These are phyloP conservation scores for Brachypalpus laphriformis DNA, from an alignment of 2,888 invertebrate species.

Conservation along the genomic window DNA sequence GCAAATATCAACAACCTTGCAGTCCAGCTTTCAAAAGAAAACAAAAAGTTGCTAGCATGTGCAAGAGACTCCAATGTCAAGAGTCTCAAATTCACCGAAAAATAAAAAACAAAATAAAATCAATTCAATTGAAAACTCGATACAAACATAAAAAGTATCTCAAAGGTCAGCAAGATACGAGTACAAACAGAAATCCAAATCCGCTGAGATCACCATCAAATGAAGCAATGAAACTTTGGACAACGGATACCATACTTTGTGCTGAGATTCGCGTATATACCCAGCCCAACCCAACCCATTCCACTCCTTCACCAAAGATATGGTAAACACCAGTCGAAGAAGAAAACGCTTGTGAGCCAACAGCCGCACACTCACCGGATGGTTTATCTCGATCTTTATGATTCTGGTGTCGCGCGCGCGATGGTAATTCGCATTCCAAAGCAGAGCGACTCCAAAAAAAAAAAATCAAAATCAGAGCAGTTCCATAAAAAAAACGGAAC, in stretches of 20 bases:
- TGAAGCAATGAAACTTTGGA: neutral
- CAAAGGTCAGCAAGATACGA: neutral
- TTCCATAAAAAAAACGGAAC: neutral
- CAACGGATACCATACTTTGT: neutral
- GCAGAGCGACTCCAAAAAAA: neutral
- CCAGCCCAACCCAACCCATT: neutral
- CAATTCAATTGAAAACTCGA: constrained; percentile 22
- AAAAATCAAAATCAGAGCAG: neutral
- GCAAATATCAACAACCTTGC: constrained; percentile 12
- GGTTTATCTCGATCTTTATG: constrained; percentile 49
- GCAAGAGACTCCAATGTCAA: neutral
- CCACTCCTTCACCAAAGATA: neutral
- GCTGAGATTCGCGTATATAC: neutral
- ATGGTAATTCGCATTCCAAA: constrained; percentile 44
- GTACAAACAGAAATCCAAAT: constrained; percentile 2
- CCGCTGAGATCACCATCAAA: neutral
- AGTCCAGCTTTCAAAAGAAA: neutral
- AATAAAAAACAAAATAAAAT: neutral
- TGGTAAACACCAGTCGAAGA: neutral
- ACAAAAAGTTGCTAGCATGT: neutral
- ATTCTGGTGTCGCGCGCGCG: constrained; percentile 10
- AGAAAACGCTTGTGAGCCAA: neutral
- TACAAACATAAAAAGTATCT: constrained; percentile 11
- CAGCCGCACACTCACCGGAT: constrained; percentile 20
- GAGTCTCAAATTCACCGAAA: neutral